Conservation (phyloP, 92 coral and sea anemone species). For the Micromussa lordhowensis region DNA sequence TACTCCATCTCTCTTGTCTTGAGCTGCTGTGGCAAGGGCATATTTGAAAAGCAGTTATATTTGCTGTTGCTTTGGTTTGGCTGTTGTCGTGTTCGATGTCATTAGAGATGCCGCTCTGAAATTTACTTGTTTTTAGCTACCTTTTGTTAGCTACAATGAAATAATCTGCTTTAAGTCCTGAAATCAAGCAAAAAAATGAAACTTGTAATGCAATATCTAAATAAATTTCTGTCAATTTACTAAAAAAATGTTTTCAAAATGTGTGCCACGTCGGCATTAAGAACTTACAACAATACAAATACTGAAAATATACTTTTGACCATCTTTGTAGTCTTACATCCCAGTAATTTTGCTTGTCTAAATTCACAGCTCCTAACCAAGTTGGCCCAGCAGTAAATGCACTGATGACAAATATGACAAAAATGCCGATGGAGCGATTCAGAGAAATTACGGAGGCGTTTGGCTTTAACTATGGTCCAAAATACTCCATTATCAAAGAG, state of each 20-base stretch:
- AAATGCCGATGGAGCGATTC: conserved; percentile 66
- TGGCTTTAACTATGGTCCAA: conserved; percentile 84
- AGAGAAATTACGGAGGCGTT: conserved; percentile 57
- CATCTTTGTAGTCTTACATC: background rate
- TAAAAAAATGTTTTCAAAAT: too few relatives aligned
- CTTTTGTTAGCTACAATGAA: too few relatives aligned
- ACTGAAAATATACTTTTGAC: background rate
- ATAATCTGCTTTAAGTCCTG: too few relatives aligned
- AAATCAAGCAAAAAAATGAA: too few relatives aligned
- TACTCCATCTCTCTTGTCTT: too few relatives aligned
- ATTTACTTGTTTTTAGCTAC: too few relatives aligned
- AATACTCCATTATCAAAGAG: conserved; percentile 71
- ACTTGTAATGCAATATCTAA: too few relatives aligned
- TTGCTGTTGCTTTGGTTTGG: background rate
- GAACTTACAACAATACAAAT: background rate
- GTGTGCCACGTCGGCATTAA: too few relatives aligned
- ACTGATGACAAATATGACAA: conserved; percentile 50
- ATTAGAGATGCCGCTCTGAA: too few relatives aligned
- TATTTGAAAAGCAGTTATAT: background rate
- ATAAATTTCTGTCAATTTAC: too few relatives aligned
- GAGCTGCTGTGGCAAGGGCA: background rate
- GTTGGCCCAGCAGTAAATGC: conserved; percentile 29
- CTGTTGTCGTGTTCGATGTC: too few relatives aligned
- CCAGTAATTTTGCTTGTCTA: background rate
- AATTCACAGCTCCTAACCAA: background rate